Evolutionary conservation across 1,140 invertebrate species (phyloP).

Genomic region (Zaprionus africanus): DNA sequence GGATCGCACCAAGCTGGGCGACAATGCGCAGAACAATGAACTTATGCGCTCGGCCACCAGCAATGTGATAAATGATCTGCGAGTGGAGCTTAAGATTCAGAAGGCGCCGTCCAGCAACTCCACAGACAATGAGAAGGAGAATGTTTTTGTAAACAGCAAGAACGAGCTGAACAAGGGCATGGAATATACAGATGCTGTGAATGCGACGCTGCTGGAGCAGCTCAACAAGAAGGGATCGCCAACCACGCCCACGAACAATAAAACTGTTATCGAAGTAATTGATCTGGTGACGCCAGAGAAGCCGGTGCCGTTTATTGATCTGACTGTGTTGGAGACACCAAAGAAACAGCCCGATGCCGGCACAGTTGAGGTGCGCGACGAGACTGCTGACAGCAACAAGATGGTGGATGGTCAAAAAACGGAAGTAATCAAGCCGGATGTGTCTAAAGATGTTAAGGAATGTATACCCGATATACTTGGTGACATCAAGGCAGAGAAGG

Average conservation of each 20-base stretch:
- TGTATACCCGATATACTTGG: conserved; percentile 77
- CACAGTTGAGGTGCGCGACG: conserved; percentile 29
- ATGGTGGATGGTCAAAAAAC: conserved; percentile 63
- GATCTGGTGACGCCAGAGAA: conserved; percentile 81
- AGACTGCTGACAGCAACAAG: conserved; percentile 66
- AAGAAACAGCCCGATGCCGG: conserved; percentile 50
- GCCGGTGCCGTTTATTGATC: conserved; percentile 70
- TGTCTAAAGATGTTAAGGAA: conserved; percentile 78
- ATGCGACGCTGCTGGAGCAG: conserved; percentile 75
- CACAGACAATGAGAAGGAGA: conserved; percentile 83
- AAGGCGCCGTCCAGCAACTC: conserved; percentile 75
- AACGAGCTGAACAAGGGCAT: conserved; percentile 83
- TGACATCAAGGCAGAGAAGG: conserved; percentile 64
- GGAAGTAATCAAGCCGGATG: conserved; percentile 63
- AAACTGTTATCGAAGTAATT: conserved; percentile 73
- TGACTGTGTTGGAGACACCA: conserved; percentile 62
- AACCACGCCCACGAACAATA: conserved; percentile 72
- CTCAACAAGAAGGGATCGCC: conserved; percentile 64
- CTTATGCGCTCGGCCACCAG: conserved; percentile 76
- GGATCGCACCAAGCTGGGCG: conserved; percentile 75
- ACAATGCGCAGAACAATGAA: conserved; percentile 54
- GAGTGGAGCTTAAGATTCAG: conserved; percentile 75
- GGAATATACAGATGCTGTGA: conserved; percentile 81
- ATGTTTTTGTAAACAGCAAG: conserved; percentile 80
- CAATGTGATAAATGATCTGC: conserved; percentile 77